Evolutionary conservation across 2,797 vertebrate species (phyloP).

Genomic region (Prunella strophiata): DNA sequence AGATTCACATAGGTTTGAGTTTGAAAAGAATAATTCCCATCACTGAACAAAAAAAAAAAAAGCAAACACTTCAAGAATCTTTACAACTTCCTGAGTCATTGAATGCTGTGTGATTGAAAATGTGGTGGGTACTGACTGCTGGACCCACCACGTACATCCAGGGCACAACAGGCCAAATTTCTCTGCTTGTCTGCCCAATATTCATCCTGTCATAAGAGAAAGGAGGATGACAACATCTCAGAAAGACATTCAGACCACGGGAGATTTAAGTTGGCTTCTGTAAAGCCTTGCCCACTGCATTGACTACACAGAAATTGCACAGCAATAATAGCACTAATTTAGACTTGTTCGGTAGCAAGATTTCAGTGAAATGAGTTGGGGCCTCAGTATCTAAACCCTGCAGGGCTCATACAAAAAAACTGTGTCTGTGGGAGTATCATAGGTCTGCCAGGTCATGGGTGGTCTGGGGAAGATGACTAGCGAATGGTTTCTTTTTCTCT

Average conservation of each 20-base stretch:
- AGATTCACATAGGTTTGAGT: not conserved
- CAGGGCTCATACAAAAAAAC: not conserved
- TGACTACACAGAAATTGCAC: not conserved
- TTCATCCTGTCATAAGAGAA: not conserved
- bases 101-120: not conserved
- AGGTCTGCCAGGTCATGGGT: not conserved
- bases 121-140: not conserved
- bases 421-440: accelerated
- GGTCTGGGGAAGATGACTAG: not conserved
- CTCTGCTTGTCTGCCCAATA: not conserved
- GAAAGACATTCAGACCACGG: not conserved
- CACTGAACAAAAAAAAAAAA: not conserved
- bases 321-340: not conserved
- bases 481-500: not conserved
- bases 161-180: not conserved
- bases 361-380: not conserved
- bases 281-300: not conserved
- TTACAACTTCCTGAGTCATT: not conserved
- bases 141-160: not conserved
- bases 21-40: not conserved
- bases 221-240: not conserved
- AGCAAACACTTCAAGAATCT: not conserved
- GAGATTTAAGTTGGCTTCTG: not conserved
- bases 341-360: not conserved
- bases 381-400: not conserved